A percentile compares a stretch with the other conserved stretches of the same genome.
Evolutionary conservation across 2,113 vertebrate genomes (phyloP).

Genomic region (Romanogobio albipinnatus): DNA sequence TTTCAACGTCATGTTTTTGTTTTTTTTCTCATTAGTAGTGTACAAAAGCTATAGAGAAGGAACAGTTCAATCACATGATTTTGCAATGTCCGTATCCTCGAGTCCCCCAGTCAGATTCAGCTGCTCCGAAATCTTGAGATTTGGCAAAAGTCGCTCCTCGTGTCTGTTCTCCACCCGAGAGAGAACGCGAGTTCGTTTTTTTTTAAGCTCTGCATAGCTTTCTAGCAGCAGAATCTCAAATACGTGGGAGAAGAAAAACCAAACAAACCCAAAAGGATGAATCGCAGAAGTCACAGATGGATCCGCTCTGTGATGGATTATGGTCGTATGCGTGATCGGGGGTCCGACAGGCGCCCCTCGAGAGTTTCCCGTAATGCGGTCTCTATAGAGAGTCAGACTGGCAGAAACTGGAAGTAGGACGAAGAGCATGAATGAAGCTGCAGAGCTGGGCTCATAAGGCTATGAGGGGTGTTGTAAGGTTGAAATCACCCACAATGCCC

Average conservation of each 20-base stretch:
- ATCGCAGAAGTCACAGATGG: constrained; percentile 41
- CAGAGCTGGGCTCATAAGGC: constrained; percentile 51
- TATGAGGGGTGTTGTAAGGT: constrained; percentile 38
- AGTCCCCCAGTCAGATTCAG: constrained; percentile 69
- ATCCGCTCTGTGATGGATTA: constrained; percentile 9
- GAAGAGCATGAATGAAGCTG: constrained; percentile 51
- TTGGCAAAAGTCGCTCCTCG: constrained; percentile 84
- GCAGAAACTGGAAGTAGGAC: constrained; percentile 32
- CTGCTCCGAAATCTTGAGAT: constrained; percentile 78
- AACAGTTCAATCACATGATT: constrained; percentile 82
- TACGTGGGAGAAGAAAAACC: constrained; percentile 72
- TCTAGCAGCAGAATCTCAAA: constrained; percentile 84
- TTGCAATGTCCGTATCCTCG: constrained; percentile 74
- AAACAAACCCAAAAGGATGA: constrained; percentile 51
- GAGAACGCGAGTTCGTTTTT: constrained; percentile 65
- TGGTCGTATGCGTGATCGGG: background rate
- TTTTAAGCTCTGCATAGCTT: constrained; percentile 85
- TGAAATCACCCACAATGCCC: constrained; percentile 30
- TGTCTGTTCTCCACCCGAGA: constrained; percentile 79
- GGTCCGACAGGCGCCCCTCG: constrained; percentile 66
- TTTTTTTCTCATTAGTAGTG: constrained; percentile 80
- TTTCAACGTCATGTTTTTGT: constrained; percentile 78
- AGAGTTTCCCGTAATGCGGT: constrained; percentile 63
- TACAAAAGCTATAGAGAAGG: constrained; percentile 98
- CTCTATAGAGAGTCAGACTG: constrained; percentile 15